Conservation (phyloP, 1,140 invertebrate species). For the Cydia strobilella region DNA sequence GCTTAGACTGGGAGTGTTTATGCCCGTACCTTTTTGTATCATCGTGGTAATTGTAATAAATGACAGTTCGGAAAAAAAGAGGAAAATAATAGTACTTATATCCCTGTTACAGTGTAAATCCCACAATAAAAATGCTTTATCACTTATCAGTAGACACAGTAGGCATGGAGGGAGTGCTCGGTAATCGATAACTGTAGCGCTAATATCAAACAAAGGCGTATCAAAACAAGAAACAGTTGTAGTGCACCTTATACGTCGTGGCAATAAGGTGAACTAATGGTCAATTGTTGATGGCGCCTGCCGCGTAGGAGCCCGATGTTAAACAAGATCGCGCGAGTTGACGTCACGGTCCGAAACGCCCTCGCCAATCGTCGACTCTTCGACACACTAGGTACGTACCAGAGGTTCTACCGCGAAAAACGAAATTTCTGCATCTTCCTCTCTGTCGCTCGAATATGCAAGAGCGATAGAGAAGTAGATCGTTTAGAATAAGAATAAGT, state of each 20-base stretch:
- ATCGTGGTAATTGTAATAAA: background rate
- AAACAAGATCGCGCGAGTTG: slow-evolving; percentile 7
- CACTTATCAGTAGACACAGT: background rate
- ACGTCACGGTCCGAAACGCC: slow-evolving; percentile 12
- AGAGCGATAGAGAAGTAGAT: too few relatives aligned
- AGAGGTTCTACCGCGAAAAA: too few relatives aligned
- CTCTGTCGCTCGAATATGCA: too few relatives aligned
- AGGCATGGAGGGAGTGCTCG: slow-evolving; percentile 10
- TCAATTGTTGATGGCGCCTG: background rate
- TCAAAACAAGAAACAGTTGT: background rate
- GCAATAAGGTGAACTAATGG: background rate
- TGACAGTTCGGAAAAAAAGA: background rate
- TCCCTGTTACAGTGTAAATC: background rate
- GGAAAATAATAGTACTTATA: background rate
- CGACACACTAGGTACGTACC: background rate
- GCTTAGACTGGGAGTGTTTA: too few relatives aligned
- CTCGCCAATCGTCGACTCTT: background rate
- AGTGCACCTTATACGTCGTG: background rate
- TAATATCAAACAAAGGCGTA: background rate
- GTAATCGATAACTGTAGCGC: slow-evolving; percentile 20
- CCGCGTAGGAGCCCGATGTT: background rate
- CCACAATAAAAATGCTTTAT: background rate
- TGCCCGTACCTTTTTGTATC: too few relatives aligned
- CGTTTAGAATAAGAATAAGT: too few relatives aligned
- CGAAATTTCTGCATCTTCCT: too few relatives aligned